Base-by-base conservation (phyloP, 2,888 invertebrate species). In the Diarsia rubi region DNA sequence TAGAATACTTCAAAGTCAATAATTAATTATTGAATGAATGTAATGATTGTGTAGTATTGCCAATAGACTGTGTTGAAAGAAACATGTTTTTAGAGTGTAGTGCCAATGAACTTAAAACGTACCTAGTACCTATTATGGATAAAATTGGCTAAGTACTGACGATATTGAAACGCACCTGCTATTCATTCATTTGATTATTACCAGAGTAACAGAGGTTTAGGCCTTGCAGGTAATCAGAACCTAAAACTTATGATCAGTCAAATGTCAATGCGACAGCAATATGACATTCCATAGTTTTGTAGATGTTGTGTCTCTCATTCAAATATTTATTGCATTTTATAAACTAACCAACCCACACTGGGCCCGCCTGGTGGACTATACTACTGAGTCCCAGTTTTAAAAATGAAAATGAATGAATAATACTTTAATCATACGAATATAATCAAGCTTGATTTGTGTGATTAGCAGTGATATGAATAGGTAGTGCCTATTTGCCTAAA, bases 91-190 rank as follows among this genome's bases (percentile, higher is more conserved):
- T 47, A 60, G 44, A 62, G 24, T 78, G 31, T 54, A 52, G 47
- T 77, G 73, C 73, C 73, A 80, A 73, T 63, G 19, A 79, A 80
- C 73, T 63, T 63, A 73, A 73, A 73, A 16, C 37, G 19, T 69
- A 37, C 37, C 6, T 37, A 37, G 8, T 37, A 37, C 37, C 6
- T 37, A 44, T 8, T n/a, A 37, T 12, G 16, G 19, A 5, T 52
- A 49, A 37, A 6, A 37, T 37, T 37, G 37, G 8, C 37, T 37
- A 37, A 16, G 42, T 14, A 42, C 42, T 72, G 42, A 24, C 24
- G 16, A 54, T 21, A 21, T 44, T 27, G 72, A 14, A 24, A 42
- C 24, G 3, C 9, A 19, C 44, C 24, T 47, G 9, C 21, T 60
- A 47, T 2, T n/a, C 8, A 21, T 54, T 75, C 21, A 6, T 54